Percentiles rank a stretch among this genome's conserved stretches.
These are phyloP conservation scores for Ameiurus melas DNA, from an alignment of 2,113 vertebrate species.

Conservation along the genomic window DNA sequence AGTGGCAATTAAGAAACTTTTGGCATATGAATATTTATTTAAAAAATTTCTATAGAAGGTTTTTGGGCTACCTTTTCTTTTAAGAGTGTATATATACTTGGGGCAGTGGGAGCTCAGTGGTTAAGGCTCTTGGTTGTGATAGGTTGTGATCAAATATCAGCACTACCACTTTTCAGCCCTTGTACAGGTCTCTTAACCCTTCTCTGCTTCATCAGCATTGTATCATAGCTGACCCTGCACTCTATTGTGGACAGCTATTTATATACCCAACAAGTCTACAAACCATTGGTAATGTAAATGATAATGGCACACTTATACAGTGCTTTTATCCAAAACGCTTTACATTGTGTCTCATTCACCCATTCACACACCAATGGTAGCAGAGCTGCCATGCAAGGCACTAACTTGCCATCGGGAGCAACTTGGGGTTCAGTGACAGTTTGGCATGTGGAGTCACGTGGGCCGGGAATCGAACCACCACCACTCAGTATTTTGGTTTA, in stretches of 20 bases:
- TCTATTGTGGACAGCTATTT: neutral
- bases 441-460: too few species aligned
- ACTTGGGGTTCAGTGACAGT: too few species aligned
- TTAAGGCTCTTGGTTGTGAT: neutral
- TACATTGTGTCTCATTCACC: too few species aligned
- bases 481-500: too few species aligned
- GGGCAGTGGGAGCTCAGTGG: neutral
- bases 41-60: neutral
- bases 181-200: neutral
- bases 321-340: too few species aligned
- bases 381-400: too few species aligned
- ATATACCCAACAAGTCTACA: neutral
- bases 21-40: neutral
- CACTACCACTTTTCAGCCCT: neutral
- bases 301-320: too few species aligned
- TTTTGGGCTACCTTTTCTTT: neutral
- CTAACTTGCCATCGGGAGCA: too few species aligned
- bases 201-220: neutral
- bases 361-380: too few species aligned
- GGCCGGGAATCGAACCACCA: too few species aligned
- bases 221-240: neutral
- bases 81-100: neutral
- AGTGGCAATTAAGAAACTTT: neutral
- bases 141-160: neutral
- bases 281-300: too few species aligned